These are phyloP conservation scores for Amphibalanus amphitrite DNA, from an alignment of 1,140 invertebrate genomes.

Conservation along the genomic window DNA sequence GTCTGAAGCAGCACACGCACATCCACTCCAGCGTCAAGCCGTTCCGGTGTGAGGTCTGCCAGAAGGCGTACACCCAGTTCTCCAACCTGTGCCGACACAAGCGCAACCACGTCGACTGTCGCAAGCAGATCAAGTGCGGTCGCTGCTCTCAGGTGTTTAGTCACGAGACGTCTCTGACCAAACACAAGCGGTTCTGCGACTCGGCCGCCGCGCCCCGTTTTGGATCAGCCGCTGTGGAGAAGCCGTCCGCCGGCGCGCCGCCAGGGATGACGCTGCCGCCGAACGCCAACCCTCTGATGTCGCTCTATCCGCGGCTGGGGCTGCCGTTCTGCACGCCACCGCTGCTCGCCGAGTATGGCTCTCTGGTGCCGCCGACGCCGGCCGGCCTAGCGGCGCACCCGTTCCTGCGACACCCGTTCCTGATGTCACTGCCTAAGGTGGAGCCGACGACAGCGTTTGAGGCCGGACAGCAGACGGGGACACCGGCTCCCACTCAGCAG, in stretches of 20 bases:
- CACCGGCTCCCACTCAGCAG: too few species aligned
- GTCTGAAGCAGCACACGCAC: conserved; percentile 97
- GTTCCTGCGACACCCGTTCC: neutral
- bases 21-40: conserved; percentile 98
- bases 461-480: conserved; percentile 7
- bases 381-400: neutral
- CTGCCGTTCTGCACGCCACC: neutral
- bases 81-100: conserved; percentile 98
- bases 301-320: neutral
- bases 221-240: conserved; percentile 9
- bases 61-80: conserved; percentile 96
- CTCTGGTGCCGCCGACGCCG: neutral
- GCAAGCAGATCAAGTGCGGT: conserved; percentile 71
- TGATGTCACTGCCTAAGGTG: conserved; percentile 3
- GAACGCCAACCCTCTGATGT: neutral
- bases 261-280: conserved; percentile 5
- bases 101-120: conserved; percentile 88
- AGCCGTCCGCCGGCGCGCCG: conserved; percentile 9
- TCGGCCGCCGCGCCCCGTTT: conserved; percentile 26
- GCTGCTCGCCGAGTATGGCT: neutral
- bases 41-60: conserved; percentile 79
- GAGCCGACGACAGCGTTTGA: conserved; percentile 5
- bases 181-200: conserved; percentile 41
- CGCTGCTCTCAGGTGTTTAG: conserved; percentile 84
- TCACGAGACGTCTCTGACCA: conserved; percentile 53